phyloP scores from a whole-genome alignment of 2,113 vertebrate genomes.

The Pongo abelii region DNA sequence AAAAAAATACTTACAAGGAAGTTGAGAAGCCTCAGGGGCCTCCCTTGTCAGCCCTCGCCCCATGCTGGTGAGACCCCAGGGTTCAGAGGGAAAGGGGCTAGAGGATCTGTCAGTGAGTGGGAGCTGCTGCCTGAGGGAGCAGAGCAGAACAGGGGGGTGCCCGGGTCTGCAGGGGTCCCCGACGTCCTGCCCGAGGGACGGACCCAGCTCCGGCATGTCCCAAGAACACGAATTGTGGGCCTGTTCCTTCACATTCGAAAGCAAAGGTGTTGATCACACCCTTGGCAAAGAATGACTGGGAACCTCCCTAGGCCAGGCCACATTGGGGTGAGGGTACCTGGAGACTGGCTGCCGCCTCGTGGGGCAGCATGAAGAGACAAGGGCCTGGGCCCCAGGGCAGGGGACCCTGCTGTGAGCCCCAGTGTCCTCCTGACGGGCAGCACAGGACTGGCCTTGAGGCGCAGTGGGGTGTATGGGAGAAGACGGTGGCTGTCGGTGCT shows the following conservation, averaged over 20 bases:
- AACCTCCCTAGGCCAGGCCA: not conserved
- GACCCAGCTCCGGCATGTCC: not conserved
- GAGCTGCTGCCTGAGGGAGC: too few relatives aligned
- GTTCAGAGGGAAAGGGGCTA: not conserved
- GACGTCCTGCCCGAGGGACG: not conserved
- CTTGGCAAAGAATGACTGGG: not conserved
- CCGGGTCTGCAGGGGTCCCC: rapidly evolving
- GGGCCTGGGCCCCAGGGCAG: not conserved
- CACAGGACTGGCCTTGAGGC: rapidly evolving
- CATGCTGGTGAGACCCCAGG: not conserved
- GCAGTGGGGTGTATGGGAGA: not conserved
- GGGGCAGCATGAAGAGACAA: not conserved
- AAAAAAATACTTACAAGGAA: not conserved
- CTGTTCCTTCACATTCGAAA: not conserved
- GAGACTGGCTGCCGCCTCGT: rapidly evolving
- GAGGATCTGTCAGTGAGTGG: not conserved
- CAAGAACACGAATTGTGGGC: not conserved
- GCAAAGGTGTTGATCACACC: not conserved
- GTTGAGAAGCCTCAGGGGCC: not conserved
- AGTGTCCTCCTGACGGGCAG: rapidly evolving
- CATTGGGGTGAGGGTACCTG: rapidly evolving
- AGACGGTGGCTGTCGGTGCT: rapidly evolving
- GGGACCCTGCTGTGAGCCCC: rapidly evolving
- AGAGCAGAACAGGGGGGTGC: not conserved
- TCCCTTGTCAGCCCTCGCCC: not conserved